Evolutionary conservation across 2,113 vertebrate species (phyloP).

Genomic region (Hippocampus zosterae): DNA sequence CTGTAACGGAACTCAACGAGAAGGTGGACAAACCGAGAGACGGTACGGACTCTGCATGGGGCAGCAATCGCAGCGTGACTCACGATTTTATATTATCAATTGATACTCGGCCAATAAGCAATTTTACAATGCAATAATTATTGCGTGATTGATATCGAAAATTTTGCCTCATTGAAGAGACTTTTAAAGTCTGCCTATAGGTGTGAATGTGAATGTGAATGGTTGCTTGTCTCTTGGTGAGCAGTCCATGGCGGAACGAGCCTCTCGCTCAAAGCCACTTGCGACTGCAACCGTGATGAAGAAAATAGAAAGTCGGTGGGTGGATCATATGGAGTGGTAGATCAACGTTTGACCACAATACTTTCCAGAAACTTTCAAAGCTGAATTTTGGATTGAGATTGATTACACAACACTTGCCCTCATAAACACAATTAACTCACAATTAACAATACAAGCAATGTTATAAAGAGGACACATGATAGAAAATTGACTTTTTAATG

Average conservation of each 20-base stretch:
- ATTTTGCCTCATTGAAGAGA: too few relatives aligned
- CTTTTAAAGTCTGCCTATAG: too few relatives aligned
- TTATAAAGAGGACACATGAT: background rate
- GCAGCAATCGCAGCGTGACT: background rate
- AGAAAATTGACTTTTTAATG: background rate
- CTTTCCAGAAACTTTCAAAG: background rate
- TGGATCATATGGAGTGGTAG: too few relatives aligned
- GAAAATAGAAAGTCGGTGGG: too few relatives aligned
- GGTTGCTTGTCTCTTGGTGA: too few relatives aligned
- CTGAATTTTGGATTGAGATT: background rate
- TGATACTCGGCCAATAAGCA: background rate
- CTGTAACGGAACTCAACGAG: conserved; percentile 44
- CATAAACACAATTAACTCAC: background rate
- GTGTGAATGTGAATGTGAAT: too few relatives aligned
- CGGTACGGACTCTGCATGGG: conserved; percentile 8
- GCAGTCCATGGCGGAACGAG: too few relatives aligned
- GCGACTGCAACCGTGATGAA: too few relatives aligned
- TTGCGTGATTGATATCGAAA: background rate
- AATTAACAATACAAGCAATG: background rate
- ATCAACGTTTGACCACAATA: too few relatives aligned
- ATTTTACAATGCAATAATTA: background rate
- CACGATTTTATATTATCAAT: background rate
- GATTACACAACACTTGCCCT: background rate
- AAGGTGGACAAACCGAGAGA: conserved; percentile 3
- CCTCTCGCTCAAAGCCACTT: too few relatives aligned